phyloP scores from a whole-genome alignment of 2,113 vertebrate genomes.

The Neodontobutis hainanensis region DNA sequence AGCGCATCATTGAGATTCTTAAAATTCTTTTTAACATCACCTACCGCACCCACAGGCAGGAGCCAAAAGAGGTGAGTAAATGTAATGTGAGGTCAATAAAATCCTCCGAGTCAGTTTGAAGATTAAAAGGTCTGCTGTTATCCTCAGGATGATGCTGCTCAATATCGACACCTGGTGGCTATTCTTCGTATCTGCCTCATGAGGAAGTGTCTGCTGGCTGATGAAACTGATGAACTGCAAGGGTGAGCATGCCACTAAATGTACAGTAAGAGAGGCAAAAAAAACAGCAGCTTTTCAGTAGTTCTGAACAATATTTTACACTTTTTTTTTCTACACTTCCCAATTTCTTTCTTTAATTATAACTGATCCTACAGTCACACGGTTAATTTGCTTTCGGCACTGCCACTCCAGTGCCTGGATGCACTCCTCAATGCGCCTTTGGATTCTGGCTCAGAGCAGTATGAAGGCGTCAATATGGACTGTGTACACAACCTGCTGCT shows the following conservation, averaged over 20 bases:
- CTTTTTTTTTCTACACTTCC: background rate
- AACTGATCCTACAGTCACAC: slow-evolving; percentile 64
- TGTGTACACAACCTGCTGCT: slow-evolving; percentile 75
- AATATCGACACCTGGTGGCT: slow-evolving; percentile 80
- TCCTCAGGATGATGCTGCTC: slow-evolving; percentile 75
- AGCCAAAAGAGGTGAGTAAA: slow-evolving; percentile 71
- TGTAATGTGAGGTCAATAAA: background rate
- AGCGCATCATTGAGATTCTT: slow-evolving; percentile 73
- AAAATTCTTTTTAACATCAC: slow-evolving; percentile 82
- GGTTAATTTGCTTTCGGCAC: slow-evolving; percentile 87
- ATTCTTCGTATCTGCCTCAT: slow-evolving; percentile 80
- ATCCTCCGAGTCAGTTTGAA: background rate
- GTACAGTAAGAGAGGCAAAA: background rate
- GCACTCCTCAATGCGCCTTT: slow-evolving; percentile 72
- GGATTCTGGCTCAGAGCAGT: slow-evolving; percentile 63
- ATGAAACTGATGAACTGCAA: slow-evolving; percentile 78
- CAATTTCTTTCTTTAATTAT: background rate
- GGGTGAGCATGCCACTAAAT: slow-evolving; percentile 62
- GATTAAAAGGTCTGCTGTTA: background rate
- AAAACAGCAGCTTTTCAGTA: too few species aligned
- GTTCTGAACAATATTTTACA: background rate
- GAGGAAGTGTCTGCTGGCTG: slow-evolving; percentile 66
- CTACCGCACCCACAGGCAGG: slow-evolving; percentile 69
- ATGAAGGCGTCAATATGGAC: slow-evolving; percentile 82
- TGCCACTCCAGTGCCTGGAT: slow-evolving; percentile 83